Evolutionary conservation across 2,113 vertebrate genomes (phyloP), one percentile per base, ranked within the genome.

Genomic region (Cariama cristata): DNA sequence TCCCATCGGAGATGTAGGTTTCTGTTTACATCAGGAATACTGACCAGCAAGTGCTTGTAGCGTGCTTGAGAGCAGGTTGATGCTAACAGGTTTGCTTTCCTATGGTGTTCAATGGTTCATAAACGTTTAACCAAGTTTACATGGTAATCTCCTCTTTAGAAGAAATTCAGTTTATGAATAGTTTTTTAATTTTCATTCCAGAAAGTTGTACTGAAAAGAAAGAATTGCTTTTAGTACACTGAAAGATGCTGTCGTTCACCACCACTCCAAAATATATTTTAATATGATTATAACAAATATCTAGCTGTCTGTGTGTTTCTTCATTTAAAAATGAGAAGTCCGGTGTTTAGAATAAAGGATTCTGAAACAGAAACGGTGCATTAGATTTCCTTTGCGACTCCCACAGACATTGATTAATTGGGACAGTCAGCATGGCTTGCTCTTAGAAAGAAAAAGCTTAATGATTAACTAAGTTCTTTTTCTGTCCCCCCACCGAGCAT

Each of bases 361-460:
- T 97, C 95, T 80, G 86, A 94, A 96, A 90, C 73, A 93, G 95
- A 91, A 96, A 73, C 1, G 4, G 47, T n/a, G 79, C 22, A 53
- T 90, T 90, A 81, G 77, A 79, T 88, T 96, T 97, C 80, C 93
- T 97, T 94, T 97, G 94, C 59, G 28, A 59, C 80, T 94, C 90
- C 67, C 62, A 81, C 68, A 96, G 98, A 98, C 97, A 71, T 94
- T 98, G 98, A 98, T 99, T 98, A 98, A 98, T 98, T 97, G 88
- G 93, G 94, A 93, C 72, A 97, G 97, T 94, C 94, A 97, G 86
- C 81, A 62, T 91, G 96, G 81, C 95, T 97, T 96, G 94, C 90
- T 95, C 86, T 88, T 94, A 33, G 90, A 94, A 73, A 88, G 77
- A 73, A 94, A 91, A 93, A 97, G 86, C 97, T 96, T 94, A 97